A percentile compares a stretch with the other conserved stretches of the same genome.
Evolutionary conservation across 2,797 vertebrate species (phyloP).

Genomic region (Percopsis omiscomaycus): DNA sequence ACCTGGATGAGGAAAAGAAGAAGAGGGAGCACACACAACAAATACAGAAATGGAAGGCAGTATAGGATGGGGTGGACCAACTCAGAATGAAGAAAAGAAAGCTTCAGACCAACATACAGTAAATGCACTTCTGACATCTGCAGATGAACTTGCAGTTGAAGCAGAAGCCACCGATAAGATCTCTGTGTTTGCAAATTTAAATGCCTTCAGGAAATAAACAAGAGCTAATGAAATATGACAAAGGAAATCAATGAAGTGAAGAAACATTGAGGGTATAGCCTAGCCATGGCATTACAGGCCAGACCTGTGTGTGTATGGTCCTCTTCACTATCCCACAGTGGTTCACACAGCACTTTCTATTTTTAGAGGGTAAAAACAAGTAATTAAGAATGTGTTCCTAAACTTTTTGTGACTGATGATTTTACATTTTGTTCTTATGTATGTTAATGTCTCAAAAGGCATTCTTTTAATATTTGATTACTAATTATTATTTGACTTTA

Average conservation of each 20-base stretch:
- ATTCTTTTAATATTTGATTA: constrained; percentile 8
- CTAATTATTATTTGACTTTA: neutral
- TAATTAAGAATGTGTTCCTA: neutral
- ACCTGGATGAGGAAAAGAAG: too few relatives aligned
- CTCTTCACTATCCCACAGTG: constrained; percentile 6
- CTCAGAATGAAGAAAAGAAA: too few relatives aligned
- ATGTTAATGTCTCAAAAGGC: neutral
- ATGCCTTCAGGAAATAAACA: constrained; percentile 15
- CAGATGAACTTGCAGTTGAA: constrained; percentile 19
- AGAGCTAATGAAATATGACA: constrained; percentile 23
- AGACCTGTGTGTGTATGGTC: constrained; percentile 9
- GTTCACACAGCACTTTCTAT: constrained; percentile 6
- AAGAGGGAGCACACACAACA: too few relatives aligned
- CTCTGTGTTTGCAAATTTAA: constrained; percentile 13
- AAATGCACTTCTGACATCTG: constrained; percentile 19
- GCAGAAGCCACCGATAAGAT: constrained; percentile 11
- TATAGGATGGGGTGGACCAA: too few relatives aligned
- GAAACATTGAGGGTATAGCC: constrained; percentile 16
- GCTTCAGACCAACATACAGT: constrained; percentile 9
- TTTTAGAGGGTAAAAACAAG: constrained; percentile 7
- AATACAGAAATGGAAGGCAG: too few relatives aligned
- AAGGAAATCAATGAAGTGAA: constrained; percentile 24
- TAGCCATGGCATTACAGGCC: constrained; percentile 15
- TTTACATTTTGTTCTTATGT: constrained; percentile 3
- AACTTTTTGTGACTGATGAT: constrained; percentile 1